Base-by-base conservation (phyloP, 2,888 invertebrate species). In the Athalia circularis region DNA sequence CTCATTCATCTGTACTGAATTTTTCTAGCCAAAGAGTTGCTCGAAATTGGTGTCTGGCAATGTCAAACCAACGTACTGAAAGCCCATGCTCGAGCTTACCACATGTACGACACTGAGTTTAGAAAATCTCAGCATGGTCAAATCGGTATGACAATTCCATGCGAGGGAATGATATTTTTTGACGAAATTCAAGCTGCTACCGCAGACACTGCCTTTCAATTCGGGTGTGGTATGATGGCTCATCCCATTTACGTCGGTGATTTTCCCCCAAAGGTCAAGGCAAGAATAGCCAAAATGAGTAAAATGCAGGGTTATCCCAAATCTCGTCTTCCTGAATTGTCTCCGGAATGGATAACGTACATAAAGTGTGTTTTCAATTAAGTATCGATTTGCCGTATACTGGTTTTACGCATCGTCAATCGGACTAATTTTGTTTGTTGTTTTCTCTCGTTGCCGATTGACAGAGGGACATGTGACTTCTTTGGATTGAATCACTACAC, bases 21-120 rank as follows among this genome's bases (percentile, higher is more conserved):
- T 72, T 59, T 59, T 68, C 6, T n/a, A 68, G 68, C 9, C 11
- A 68, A 68, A 29, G 9, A 15, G n/a, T 47, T 68, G 8, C 11
- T 15, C 29, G 29, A 52, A 9, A 91, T 93, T 77, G 94, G 93
- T 0, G 92, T 92, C 79, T 95, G 95, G 86, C 90, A 93, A 1
- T 94, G 94, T 81, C 93, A 93, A 0, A 95, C 95, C 85, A 94
- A 95, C 86, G 90, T 95, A 79, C 89, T 96, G 47, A 93, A 94
- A 85, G 94, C 95, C 0, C 96, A 96, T 85, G 72, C 72, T 9
- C 57, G 3, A 5, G 47, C 59, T 1, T 72, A 59, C 45, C 72
- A 72, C 47, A 57, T 72, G 45, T 72, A 72, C 59, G 48, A 72
- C n/a, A 45, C 11, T 7, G 72, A 72, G 52, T 72, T 72, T 11